Conservation (phyloP, 1,140 invertebrate genomes). For the Pissodes strobi region DNA sequence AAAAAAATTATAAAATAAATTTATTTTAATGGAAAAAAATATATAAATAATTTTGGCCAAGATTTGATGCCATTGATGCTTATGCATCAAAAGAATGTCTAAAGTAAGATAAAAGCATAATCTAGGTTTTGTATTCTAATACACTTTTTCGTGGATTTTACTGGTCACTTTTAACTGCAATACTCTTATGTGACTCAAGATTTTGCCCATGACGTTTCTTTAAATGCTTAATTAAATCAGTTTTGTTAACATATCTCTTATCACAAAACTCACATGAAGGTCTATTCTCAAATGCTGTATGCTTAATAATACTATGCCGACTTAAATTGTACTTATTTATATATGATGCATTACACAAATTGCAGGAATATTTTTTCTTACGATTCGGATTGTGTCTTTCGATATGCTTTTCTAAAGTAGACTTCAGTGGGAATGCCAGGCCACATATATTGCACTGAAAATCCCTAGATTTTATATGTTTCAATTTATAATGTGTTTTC, state of each 20-base stretch:
- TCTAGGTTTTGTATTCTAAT: no score
- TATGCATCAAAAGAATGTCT: no score
- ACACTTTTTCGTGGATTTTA: no score
- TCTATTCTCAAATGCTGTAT: neutral
- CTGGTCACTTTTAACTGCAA: no score
- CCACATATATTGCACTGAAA: constrained; percentile 5
- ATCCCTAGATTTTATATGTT: neutral
- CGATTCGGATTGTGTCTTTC: constrained; percentile 1
- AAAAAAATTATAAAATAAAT: no score
- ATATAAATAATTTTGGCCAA: no score
- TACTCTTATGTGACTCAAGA: no score
- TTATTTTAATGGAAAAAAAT: no score
- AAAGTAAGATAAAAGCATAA: no score
- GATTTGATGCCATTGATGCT: no score
- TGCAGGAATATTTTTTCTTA: neutral
- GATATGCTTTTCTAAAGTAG: constrained; percentile 1
- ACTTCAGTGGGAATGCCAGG: neutral
- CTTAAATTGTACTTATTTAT: neutral
- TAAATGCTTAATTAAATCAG: neutral
- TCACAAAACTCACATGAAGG: neutral
- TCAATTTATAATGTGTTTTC: neutral
- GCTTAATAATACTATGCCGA: neutral
- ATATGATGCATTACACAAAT: neutral
- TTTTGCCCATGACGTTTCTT: neutral
- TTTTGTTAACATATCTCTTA: neutral